A percentile compares a stretch with the other conserved stretches of the same genome.
Evolutionary conservation across 2,888 invertebrate species (phyloP).

Genomic region (Sphaerophoria rueppellii): DNA sequence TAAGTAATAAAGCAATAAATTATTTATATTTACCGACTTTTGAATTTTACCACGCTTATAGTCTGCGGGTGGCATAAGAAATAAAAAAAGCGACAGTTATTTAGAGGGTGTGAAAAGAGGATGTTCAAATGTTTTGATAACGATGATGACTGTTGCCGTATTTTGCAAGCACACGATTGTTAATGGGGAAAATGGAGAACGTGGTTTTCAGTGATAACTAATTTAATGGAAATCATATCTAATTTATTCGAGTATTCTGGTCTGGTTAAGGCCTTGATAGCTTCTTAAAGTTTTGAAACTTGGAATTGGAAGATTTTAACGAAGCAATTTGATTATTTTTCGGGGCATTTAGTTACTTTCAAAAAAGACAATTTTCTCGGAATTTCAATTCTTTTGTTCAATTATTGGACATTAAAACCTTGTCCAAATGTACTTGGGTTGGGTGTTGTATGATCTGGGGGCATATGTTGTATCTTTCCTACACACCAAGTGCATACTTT

Average conservation of each 20-base stretch:
- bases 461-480: too few relatives aligned
- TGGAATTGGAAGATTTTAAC: too few relatives aligned
- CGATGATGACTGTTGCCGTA: constrained; percentile 51
- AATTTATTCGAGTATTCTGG: constrained; percentile 17
- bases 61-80: background rate
- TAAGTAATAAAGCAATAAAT: constrained; percentile 67
- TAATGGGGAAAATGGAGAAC: constrained; percentile 40
- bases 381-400: too few relatives aligned
- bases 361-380: too few relatives aligned
- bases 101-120: background rate
- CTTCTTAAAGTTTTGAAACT: too few relatives aligned
- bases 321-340: too few relatives aligned
- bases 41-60: constrained; percentile 59
- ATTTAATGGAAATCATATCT: constrained; percentile 25
- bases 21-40: constrained; percentile 63
- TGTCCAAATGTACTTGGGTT: too few relatives aligned
- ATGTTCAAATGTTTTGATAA: constrained; percentile 38
- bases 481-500: too few relatives aligned
- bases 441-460: too few relatives aligned
- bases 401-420: too few relatives aligned
- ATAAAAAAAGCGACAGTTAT: background rate
- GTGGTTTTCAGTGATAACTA: constrained; percentile 49
- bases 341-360: too few relatives aligned
- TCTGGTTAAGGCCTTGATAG: background rate
- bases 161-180: constrained; percentile 22